These are phyloP conservation scores for Tragelaphus imberbis DNA, from an alignment of 2,113 vertebrate genomes.

Conservation along the genomic window DNA sequence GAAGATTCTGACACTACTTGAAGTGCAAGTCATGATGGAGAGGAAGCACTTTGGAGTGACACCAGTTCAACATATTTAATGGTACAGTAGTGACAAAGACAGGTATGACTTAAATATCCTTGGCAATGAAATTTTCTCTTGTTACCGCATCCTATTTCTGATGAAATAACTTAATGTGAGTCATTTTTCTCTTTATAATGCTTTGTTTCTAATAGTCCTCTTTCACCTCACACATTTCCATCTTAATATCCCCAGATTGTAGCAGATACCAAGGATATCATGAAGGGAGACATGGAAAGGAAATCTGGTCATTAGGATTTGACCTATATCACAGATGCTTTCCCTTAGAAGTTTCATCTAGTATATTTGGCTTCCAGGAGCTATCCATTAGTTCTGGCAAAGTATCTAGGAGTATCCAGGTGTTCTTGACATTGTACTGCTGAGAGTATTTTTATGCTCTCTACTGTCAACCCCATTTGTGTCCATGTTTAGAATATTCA, in stretches of 20 bases:
- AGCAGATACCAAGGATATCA: neutral
- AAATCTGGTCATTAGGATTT: neutral
- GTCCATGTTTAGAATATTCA: neutral
- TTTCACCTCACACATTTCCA: neutral
- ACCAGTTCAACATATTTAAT: neutral
- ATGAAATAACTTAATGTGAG: neutral
- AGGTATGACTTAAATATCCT: neutral
- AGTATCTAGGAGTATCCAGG: neutral
- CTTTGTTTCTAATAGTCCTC: neutral
- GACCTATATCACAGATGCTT: neutral
- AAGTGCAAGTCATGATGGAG: neutral
- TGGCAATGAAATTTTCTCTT: neutral
- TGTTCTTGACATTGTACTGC: neutral
- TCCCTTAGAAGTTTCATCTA: neutral
- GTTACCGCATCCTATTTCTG: neutral
- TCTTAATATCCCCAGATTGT: neutral
- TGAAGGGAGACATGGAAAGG: neutral
- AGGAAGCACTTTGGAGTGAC: neutral
- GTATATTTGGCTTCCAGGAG: neutral
- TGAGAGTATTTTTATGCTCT: neutral
- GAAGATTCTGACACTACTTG: neutral
- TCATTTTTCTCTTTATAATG: neutral
- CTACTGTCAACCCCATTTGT: neutral
- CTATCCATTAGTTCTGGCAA: neutral
- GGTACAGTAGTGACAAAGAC: neutral